Evolutionary conservation across 2,797 vertebrate genomes (phyloP), one percentile per base, ranked within the genome.

Genomic region (Myripristis murdjan): DNA sequence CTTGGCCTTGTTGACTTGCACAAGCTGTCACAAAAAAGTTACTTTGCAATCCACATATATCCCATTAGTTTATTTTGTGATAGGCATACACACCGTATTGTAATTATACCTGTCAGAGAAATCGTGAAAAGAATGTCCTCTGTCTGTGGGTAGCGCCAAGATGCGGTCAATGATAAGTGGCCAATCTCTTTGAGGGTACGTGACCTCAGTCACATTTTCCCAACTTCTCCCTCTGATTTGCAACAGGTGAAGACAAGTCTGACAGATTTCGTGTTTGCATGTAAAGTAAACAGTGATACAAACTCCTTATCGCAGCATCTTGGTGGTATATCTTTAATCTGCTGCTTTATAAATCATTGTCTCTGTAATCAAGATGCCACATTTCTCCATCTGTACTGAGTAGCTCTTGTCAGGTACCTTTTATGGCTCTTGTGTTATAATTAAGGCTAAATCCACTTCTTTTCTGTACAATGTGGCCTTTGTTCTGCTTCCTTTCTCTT

Each of bases 231-330:
- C 54, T 71, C 51, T 73, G 65, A 72, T 77, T 58, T 68, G 15
- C 61, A 56, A 56, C 85, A 78, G 31, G 87, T 77, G 67, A 63
- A 66, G 37, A 83, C 84, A 74, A 0, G 73, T 77, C 37, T 71
- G 44, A 75, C 54, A 52, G 61, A 81, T 66, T 66, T 69, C 37
- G 64, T 70, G 43, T 77, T 82, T 73, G 26, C 62, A 49, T 24
- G 3, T 75, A 77, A 79, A 84, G 60, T 81, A 85, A 88, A 84
- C 58, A 47, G 69, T 71, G 60, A 72, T 46, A 80, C 49, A 79
- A 56, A 18, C 37, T 4, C 31, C 15, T 82, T 82, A 82, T 87
- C 75, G 53, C 48, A 24, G 44, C 52, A 77, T 86, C 68, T 74
- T 7, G 0, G 51, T 0, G 6, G 48, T 51, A 55, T 46, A 49